phyloP scores from a whole-genome alignment of 2,113 vertebrate species.

The Thamnophis sirtalis region DNA sequence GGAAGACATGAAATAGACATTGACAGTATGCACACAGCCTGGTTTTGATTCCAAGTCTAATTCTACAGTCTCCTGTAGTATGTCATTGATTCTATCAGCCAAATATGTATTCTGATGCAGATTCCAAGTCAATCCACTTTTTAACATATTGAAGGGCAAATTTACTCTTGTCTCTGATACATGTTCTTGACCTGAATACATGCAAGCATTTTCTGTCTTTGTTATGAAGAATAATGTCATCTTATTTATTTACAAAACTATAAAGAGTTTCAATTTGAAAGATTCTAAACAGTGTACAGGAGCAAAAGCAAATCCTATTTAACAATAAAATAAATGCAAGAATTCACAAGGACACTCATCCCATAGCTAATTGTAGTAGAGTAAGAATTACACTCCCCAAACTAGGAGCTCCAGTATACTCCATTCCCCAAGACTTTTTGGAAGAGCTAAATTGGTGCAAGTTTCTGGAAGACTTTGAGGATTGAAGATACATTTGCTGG shows the following conservation, averaged over 20 bases:
- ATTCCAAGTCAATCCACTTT: neutral
- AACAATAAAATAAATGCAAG: neutral
- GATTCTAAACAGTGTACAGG: neutral
- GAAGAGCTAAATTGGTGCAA: neutral
- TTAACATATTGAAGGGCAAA: neutral
- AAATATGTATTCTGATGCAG: neutral
- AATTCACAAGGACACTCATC: neutral
- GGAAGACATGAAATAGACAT: constrained; percentile 8
- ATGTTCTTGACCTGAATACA: neutral
- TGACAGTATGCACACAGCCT: neutral
- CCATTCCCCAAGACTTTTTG: neutral
- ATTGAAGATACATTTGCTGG: neutral
- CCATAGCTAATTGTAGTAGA: neutral
- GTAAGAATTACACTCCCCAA: neutral
- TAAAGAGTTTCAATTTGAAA: neutral
- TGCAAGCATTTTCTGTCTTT: neutral
- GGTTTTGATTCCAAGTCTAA: neutral
- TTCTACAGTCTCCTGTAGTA: neutral
- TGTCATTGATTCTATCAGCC: neutral
- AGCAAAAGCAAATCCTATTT: neutral
- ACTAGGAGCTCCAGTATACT: neutral
- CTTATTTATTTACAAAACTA: neutral
- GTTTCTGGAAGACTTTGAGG: neutral
- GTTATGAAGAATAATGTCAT: neutral
- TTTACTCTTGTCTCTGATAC: neutral